Base-by-base conservation (phyloP, 2,797 vertebrate genomes). In the Heliangelus exortis region DNA sequence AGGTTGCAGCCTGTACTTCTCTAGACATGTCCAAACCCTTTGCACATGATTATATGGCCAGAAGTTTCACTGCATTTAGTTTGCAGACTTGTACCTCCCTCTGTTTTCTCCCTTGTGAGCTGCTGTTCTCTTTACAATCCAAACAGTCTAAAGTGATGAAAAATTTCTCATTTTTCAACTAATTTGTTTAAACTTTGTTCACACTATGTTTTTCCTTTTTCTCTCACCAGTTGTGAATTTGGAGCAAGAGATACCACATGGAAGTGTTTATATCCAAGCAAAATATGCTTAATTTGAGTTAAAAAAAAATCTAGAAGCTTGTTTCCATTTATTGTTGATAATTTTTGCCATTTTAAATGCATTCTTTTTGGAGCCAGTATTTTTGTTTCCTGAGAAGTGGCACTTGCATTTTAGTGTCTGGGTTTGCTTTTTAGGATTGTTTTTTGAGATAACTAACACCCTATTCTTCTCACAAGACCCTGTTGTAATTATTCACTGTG, bases 1-100 rank as follows among this genome's bases (percentile, higher is more conserved):
- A 92, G 84, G 91, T 94, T 96, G 86, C 90, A 89, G 80, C 74
- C 85, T 94, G 62, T 78, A 94, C 66, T 84, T 95, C 88, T 77
- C 54, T 87, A 77, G 90, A 92, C 22, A 54, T 87, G 81, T 92
- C 62, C 66, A 92, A 95, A 92, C n/a, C 31, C 45, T 79, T 67
- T 43, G 68, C 45, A 79, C 66, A 36, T 69, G 84, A 93, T 83
- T 85, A 84, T 85, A 84, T 95, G 81, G 33, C 72, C 89, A 85
- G 89, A 89, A 93, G 39, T 90, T 88, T 48, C 13, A 62, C 55
- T 50, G 19, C 71, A 53, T 95, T 96, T 69, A 23, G 20, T 89
- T 62, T 90, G 59, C 45, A 89, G 77, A 25, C 1, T 0, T 74
- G 13, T 82, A 48, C 33, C 45, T 84, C 23, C 15, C 17, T 10